Percentiles rank a stretch among this genome's conserved stretches.
Conservation (phyloP, 2,113 vertebrate genomes). For the Heptranchias perlo region DNA sequence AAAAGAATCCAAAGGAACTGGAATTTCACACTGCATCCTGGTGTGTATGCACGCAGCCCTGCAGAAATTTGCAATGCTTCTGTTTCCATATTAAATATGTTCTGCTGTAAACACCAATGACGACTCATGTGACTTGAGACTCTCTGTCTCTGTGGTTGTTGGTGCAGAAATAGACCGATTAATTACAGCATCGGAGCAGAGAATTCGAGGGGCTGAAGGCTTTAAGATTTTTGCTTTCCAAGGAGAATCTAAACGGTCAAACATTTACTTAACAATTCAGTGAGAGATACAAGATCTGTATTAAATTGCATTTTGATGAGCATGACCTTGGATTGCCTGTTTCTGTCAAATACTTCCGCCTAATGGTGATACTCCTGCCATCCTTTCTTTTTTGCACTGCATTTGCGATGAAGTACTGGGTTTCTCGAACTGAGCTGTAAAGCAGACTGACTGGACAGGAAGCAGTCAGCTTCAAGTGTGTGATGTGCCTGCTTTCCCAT, state of each 20-base stretch:
- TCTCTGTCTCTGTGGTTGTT: slow-evolving; percentile 4
- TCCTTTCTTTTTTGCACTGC: slow-evolving; percentile 2
- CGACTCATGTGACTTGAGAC: slow-evolving; percentile 24
- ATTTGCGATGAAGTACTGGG: slow-evolving; percentile 17
- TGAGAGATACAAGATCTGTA: neutral
- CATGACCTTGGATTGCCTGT: neutral
- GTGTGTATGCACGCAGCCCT: neutral
- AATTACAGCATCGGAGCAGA: slow-evolving; percentile 18
- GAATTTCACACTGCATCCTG: slow-evolving; percentile 7
- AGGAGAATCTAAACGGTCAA: neutral
- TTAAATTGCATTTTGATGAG: slow-evolving; percentile 10
- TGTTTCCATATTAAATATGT: slow-evolving; percentile 30
- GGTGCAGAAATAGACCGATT: slow-evolving; percentile 29
- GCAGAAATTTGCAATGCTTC: neutral
- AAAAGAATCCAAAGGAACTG: neutral
- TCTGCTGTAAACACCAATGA: slow-evolving; percentile 28
- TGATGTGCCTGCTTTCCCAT: slow-evolving; percentile 47
- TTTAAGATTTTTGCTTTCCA: slow-evolving; percentile 6
- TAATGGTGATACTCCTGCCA: slow-evolving; percentile 25
- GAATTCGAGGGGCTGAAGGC: neutral
- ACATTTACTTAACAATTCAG: slow-evolving; percentile 2
- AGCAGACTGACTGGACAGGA: slow-evolving; percentile 34
- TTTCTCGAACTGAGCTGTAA: neutral
- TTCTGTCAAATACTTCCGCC: slow-evolving; percentile 24
- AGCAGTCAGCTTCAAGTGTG: neutral